A percentile compares a stretch with the other conserved stretches of the same genome.
These are phyloP conservation scores for Sphaerodactylus townsendi DNA, from an alignment of 2,113 vertebrate genomes.

Conservation along the genomic window DNA sequence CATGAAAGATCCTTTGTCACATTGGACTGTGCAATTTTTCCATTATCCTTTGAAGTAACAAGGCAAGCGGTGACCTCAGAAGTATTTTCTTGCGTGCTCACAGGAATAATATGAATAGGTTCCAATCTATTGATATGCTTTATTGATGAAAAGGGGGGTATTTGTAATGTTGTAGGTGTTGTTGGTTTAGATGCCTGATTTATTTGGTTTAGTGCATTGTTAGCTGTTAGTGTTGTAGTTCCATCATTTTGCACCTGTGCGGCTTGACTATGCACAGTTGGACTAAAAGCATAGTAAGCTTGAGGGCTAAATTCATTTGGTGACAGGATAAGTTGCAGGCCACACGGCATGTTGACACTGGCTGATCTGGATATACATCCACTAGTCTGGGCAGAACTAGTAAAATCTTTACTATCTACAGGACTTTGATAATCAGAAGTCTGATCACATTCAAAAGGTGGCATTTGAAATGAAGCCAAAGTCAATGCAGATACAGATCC, in stretches of 20 bases:
- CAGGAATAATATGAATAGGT: constrained; percentile 73
- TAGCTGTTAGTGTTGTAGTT: constrained; percentile 71
- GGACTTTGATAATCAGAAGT: constrained; percentile 92
- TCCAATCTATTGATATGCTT: constrained; percentile 74
- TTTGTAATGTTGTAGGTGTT: constrained; percentile 87
- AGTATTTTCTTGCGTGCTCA: constrained; percentile 77
- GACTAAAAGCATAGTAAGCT: constrained; percentile 85
- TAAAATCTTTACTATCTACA: constrained; percentile 86
- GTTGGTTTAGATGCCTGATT: constrained; percentile 73
- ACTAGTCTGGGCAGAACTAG: constrained; percentile 84
- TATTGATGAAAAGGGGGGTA: constrained; percentile 81
- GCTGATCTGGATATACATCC: constrained; percentile 81
- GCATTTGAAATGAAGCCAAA: constrained; percentile 87
- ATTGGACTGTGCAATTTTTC: constrained; percentile 73
- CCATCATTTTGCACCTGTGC: constrained; percentile 83
- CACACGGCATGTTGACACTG: constrained; percentile 85
- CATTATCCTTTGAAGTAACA: constrained; percentile 76
- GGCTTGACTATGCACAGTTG: constrained; percentile 77
- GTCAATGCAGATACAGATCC: constrained; percentile 88
- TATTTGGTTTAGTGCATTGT: constrained; percentile 83
- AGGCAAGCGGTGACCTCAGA: constrained; percentile 80
- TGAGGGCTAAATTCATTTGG: constrained; percentile 87
- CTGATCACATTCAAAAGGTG: constrained; percentile 91
- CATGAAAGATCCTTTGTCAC: constrained; percentile 82
- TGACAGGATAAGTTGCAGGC: constrained; percentile 90